Evolutionary conservation across 2,888 invertebrate species (phyloP).

Genomic region (Xestia ashworthii): DNA sequence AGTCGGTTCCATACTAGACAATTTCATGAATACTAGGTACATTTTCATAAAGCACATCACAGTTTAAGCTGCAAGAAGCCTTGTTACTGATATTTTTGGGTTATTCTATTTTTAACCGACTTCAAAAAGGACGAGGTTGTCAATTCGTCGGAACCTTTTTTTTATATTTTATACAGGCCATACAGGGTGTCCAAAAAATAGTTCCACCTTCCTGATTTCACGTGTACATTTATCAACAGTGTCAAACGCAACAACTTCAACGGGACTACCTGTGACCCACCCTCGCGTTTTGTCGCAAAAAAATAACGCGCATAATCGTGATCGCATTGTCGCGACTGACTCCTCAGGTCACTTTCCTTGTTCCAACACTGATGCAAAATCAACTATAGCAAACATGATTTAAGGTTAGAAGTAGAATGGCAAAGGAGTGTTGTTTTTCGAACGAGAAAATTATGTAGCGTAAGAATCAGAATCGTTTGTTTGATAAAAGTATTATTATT

Average conservation of each 20-base stretch:
- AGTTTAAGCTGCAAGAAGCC: not conserved
- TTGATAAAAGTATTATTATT: constrained; percentile 68
- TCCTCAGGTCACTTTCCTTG: constrained; percentile 70
- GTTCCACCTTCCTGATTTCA: constrained; percentile 3
- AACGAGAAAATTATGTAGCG: constrained; percentile 67
- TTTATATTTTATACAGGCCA: not conserved
- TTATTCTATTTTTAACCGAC: not conserved
- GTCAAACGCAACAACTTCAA: constrained; percentile 56
- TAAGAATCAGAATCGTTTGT: constrained; percentile 68
- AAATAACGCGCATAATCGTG: constrained; percentile 73
- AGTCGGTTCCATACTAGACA: not conserved
- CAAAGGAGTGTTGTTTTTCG: constrained; percentile 58
- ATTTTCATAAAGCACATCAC: not conserved
- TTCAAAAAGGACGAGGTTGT: too few relatives aligned
- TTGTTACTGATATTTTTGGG: not conserved
- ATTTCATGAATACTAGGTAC: not conserved
- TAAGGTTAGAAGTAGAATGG: constrained; percentile 44
- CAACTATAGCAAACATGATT: constrained; percentile 2
- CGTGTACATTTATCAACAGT: constrained; percentile 42
- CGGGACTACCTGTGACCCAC: constrained; percentile 63
- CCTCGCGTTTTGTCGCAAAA: constrained; percentile 74
- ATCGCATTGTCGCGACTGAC: constrained; percentile 72
- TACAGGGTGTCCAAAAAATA: not conserved
- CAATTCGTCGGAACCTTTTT: too few relatives aligned
- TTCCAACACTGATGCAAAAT: constrained; percentile 34